Percentiles rank a stretch among this genome's conserved stretches.
Evolutionary conservation across 2,888 invertebrate genomes (phyloP).

Genomic region (Drosophila mayaguana): DNA sequence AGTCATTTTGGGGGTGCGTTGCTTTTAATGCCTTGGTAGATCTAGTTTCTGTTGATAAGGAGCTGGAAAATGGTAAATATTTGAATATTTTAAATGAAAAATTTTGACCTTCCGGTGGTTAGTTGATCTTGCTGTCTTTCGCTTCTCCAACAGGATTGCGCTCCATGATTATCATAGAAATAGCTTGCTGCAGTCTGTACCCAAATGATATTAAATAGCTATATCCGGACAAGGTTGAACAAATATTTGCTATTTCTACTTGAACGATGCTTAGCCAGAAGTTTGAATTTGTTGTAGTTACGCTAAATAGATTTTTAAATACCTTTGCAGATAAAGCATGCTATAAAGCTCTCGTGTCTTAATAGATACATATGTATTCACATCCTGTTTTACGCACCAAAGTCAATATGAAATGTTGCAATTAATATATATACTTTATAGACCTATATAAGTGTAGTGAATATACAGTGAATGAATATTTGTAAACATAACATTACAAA

Average conservation of each 20-base stretch:
- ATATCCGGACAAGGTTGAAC: neutral
- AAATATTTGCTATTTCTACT: neutral
- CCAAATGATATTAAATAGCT: neutral
- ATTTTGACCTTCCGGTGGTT: neutral
- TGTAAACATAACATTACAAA: neutral
- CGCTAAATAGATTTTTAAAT: neutral
- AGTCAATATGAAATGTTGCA: neutral
- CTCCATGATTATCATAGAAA: neutral
- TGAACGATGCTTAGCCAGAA: no score
- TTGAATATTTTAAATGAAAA: slow-evolving; percentile 1
- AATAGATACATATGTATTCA: no score
- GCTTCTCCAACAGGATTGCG: neutral
- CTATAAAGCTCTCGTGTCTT: no score
- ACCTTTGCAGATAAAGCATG: neutral
- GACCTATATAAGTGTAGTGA: no score
- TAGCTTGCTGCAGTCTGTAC: neutral
- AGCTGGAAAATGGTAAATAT: slow-evolving; percentile 1
- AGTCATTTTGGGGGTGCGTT: neutral
- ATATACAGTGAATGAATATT: no score
- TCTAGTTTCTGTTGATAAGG: neutral
- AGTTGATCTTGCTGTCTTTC: neutral
- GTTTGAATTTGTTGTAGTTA: no score
- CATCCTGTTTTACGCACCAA: neutral
- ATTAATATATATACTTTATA: neutral
- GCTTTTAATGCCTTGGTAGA: neutral